These are phyloP conservation scores for Ptychoptera albimana DNA, from an alignment of 2,888 invertebrate species.

Conservation along the genomic window DNA sequence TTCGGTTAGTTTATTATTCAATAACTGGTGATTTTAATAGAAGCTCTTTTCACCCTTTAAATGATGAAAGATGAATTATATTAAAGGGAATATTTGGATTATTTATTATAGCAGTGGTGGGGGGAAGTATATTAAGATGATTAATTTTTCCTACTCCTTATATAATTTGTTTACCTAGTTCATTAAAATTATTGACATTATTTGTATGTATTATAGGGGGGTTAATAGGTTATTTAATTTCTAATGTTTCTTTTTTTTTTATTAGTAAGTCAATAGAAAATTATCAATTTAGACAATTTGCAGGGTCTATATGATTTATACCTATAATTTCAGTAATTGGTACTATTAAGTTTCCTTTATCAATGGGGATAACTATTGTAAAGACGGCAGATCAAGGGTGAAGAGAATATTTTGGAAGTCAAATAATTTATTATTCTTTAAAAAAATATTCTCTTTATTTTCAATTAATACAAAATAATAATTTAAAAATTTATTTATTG, in stretches of 20 bases:
- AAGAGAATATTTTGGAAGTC: conserved; percentile 32
- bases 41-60: conserved; percentile 32
- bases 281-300: conserved; percentile 27
- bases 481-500: conserved; percentile 35
- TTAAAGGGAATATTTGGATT: conserved; percentile 20
- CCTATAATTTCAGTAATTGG: conserved; percentile 33
- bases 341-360: conserved; percentile 33
- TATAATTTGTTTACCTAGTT: conserved; percentile 36
- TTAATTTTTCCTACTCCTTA: conserved; percentile 36
- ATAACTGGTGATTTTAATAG: conserved; percentile 35
- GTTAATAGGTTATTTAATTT: conserved; percentile 30
- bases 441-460: conserved; percentile 29
- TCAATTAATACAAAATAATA: conserved; percentile 32
- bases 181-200: conserved; percentile 38
- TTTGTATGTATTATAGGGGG: conserved; percentile 32
- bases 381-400: conserved; percentile 36
- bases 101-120: conserved; percentile 36
- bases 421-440: conserved; percentile 29
- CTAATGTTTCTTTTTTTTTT: conserved; percentile 31
- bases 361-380: conserved; percentile 26
- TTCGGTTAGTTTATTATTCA: conserved; percentile 40
- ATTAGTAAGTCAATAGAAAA: conserved; percentile 28
- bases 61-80: conserved; percentile 30
- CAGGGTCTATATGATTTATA: conserved; percentile 36
- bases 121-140: conserved; percentile 38